phyloP scores from a whole-genome alignment of 2,797 vertebrate genomes.

The Sebastes nivosus region DNA sequence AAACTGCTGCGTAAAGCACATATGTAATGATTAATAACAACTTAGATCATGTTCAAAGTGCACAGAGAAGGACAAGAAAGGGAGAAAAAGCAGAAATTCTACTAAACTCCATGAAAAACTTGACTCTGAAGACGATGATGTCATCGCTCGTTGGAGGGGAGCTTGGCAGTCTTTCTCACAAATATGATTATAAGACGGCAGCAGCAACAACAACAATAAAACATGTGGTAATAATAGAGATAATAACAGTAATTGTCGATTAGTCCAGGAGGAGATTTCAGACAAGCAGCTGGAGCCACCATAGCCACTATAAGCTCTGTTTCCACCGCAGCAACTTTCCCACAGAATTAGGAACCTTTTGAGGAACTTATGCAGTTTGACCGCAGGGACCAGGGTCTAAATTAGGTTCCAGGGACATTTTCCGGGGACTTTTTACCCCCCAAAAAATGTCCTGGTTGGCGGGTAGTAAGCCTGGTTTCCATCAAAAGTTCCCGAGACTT shows the following conservation, averaged over 20 bases:
- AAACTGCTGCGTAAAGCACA: neutral
- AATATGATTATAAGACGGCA: neutral
- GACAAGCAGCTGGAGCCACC: neutral
- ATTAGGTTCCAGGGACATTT: too few species aligned
- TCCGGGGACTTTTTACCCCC: too few species aligned
- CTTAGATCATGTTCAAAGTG: neutral
- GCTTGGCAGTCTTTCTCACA: neutral
- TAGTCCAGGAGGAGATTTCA: neutral
- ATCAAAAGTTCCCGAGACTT: too few species aligned
- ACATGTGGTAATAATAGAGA: neutral
- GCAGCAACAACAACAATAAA: neutral
- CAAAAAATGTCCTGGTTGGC: too few species aligned
- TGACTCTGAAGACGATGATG: neutral
- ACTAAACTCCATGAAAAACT: neutral
- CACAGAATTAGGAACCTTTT: too few species aligned
- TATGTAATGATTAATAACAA: neutral
- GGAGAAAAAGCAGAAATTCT: neutral
- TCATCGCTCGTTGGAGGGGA: neutral
- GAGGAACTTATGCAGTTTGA: too few species aligned
- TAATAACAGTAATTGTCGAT: slow-evolving; percentile 21
- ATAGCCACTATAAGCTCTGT: neutral
- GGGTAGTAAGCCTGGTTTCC: too few species aligned
- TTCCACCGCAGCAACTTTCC: too few species aligned
- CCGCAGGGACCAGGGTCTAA: too few species aligned
- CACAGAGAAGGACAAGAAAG: neutral